phyloP scores from a whole-genome alignment of 2,888 invertebrate species.

The Machimus atricapillus region DNA sequence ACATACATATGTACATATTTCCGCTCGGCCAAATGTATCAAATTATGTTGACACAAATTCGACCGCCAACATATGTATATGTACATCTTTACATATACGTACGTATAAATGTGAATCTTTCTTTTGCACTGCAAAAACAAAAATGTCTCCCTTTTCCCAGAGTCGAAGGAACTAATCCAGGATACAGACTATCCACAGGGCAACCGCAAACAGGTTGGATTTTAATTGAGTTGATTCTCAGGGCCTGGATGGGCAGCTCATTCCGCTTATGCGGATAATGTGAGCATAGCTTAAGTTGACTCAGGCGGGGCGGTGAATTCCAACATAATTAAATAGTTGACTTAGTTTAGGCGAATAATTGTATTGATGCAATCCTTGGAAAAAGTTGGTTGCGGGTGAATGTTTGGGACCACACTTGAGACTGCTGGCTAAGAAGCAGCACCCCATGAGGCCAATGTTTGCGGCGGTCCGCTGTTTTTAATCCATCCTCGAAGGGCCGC shows the following conservation, averaged over 20 bases:
- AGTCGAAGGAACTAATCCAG: neutral
- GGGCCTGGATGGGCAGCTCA: neutral
- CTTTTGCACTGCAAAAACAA: slow-evolving; percentile 2
- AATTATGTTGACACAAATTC: neutral
- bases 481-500: slow-evolving; percentile 35
- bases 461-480: neutral
- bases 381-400: neutral
- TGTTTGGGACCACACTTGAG: neutral
- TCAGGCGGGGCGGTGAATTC: neutral
- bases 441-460: neutral
- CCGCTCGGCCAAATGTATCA: neutral
- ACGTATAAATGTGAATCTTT: neutral
- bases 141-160: neutral
- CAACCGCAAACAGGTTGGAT: slow-evolving; percentile 31
- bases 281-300: neutral
- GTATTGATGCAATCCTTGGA: slow-evolving; percentile 10
- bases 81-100: neutral
- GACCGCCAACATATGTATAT: neutral
- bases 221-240: slow-evolving; percentile 31
- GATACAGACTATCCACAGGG: neutral
- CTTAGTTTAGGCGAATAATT: neutral
- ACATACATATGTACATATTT: neutral
- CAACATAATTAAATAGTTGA: slow-evolving; percentile 41
- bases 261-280: neutral
- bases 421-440: neutral